phyloP scores from a whole-genome alignment of 64 coral and sea anemone genomes.

The Anthopleura sola region DNA sequence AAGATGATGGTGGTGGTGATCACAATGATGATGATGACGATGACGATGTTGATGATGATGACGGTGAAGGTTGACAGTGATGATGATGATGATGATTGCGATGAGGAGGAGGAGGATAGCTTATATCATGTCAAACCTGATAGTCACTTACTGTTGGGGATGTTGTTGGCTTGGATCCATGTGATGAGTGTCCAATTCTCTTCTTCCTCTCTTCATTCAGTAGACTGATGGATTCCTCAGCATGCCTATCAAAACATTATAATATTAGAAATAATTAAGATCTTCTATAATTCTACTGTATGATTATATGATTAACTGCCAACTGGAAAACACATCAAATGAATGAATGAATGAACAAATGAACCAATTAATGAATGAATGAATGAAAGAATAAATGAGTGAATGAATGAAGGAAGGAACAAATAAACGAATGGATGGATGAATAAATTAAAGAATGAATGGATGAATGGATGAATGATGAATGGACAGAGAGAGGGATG shows the following conservation, averaged over 20 bases:
- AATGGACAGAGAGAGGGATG: background rate
- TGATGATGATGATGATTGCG: too few species aligned
- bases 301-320: too few species aligned
- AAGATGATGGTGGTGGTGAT: too few species aligned
- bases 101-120: too few species aligned
- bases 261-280: too few species aligned
- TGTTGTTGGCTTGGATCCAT: constrained; percentile 33
- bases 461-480: background rate
- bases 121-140: background rate
- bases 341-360: too few species aligned
- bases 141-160: constrained; percentile 55
- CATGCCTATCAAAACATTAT: constrained; percentile 48
- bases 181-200: constrained; percentile 30
- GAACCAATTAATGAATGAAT: background rate
- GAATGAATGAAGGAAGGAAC: background rate
- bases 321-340: too few species aligned
- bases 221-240: constrained; percentile 55
- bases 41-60: too few species aligned
- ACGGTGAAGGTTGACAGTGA: too few species aligned
- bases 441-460: background rate
- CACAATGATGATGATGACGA: too few species aligned
- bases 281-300: too few species aligned
- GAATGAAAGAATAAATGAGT: background rate
- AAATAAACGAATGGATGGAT: background rate
- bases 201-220: constrained; percentile 66